Evolutionary conservation across 2,888 invertebrate species (phyloP), one percentile per base, ranked within the genome.

Genomic region (Hirtodrosophila alboralis): DNA sequence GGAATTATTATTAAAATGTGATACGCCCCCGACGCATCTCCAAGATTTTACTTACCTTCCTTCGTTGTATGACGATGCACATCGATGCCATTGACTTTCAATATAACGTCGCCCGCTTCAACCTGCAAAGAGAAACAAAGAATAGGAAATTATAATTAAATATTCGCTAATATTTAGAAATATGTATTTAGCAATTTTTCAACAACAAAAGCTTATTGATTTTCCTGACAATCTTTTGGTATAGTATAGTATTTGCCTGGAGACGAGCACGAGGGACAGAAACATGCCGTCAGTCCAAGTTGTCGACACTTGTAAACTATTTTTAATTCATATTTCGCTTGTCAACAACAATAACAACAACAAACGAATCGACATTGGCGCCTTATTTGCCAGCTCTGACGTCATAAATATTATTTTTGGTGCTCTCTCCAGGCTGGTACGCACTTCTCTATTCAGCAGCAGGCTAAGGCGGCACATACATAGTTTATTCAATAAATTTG

Each of bases 11-110:
- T 6, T 4, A 3, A 23, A 6, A 6, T 7, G 2, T 4, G 6
- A 23, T 4, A 4, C 18, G 18, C 18, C 6, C 23, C 23, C 23
- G 7, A 7, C 7, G 8, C 18, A 23, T 23, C 23, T 1, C 23
- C 8, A 23, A 23, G 23, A 23, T 23, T 3, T 1, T 5, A 74
- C 76, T 75, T 74, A 96, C 96, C 96, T 94, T 97, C 97, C 93
- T 96, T 96, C 90, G 96, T 97, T 91, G 95, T 96, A 92, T 96
- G 95, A 92, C 95, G 94, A 92, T 96, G 95, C 89, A 97, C 97
- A 92, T 97, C 96, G 89, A 95, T 95, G 92, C 96, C 96, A 92
- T 97, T 97, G 90, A 97, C 95, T 93, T 96, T 96, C 91, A 97
- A 93, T 92, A 97, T 95, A 89, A 97, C 95, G 92, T 97, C 97